Conservation (phyloP, 2,888 invertebrate species). For the Ligdia adustata region DNA sequence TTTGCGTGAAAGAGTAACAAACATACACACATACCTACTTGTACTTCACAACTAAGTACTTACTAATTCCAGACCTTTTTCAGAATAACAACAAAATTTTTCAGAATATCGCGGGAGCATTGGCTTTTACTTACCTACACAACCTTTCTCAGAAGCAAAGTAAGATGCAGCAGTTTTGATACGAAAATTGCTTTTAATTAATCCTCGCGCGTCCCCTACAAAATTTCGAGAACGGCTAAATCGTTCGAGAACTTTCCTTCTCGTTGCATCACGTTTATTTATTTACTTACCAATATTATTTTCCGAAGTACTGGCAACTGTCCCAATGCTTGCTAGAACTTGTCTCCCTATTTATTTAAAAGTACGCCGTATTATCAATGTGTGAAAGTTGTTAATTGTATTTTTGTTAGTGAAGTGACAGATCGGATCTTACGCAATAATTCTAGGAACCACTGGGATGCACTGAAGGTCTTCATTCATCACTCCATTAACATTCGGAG, state of each 20-base stretch:
- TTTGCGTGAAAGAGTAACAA: no score
- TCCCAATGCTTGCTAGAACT: conserved; percentile 49
- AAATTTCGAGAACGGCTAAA: conserved; percentile 12
- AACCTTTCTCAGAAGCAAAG: no score
- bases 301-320: conserved; percentile 58
- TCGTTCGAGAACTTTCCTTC: conserved; percentile 49
- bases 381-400: conserved; percentile 12
- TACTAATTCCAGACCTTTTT: no score
- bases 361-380: not conserved
- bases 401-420: conserved; percentile 14
- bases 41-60: no score
- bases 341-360: not conserved
- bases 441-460: conserved; percentile 24
- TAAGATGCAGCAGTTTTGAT: no score
- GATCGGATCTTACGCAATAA: conserved; percentile 29
- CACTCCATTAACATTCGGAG: conserved; percentile 26
- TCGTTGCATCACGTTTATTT: conserved; percentile 62
- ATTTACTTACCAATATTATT: conserved; percentile 44
- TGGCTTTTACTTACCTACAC: no score
- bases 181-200: no score
- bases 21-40: no score
- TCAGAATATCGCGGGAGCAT: no score
- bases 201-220: not conserved
- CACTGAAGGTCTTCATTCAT: conserved; percentile 34
- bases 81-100: no score